Evolutionary conservation across 2,797 vertebrate species (phyloP).

Genomic region (Pogoniulus pusillus): DNA sequence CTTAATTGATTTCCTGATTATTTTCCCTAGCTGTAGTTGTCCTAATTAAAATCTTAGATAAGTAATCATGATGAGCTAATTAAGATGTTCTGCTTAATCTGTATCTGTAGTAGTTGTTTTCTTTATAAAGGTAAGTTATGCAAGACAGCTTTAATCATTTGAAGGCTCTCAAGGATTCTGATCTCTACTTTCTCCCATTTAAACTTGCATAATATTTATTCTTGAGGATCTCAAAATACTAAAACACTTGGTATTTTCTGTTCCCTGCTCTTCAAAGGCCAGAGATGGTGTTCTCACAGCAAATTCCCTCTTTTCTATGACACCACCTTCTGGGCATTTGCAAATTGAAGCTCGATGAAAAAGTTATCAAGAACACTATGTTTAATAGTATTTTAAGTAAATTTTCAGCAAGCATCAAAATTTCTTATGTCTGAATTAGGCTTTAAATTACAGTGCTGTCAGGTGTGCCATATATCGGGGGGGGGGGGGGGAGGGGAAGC

Average conservation of each 20-base stretch:
- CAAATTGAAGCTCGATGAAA: not conserved
- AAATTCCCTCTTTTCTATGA: accelerated
- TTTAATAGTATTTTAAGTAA: not conserved
- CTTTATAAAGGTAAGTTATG: not conserved
- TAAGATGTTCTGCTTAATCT: constrained; percentile 10
- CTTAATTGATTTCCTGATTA: constrained; percentile 44
- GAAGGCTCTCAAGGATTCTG: not conserved
- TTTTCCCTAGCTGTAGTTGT: not conserved
- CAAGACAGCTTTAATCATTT: not conserved
- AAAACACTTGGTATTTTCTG: not conserved
- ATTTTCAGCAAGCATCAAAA: not conserved
- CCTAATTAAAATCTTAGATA: constrained; percentile 42
- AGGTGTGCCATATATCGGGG: no score
- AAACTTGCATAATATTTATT: not conserved
- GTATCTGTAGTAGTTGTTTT: not conserved
- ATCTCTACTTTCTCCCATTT: not conserved
- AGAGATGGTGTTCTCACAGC: not conserved
- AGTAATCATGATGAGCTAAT: constrained; percentile 43
- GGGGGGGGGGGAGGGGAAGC: no score
- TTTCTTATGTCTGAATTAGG: not conserved
- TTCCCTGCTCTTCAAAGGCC: not conserved
- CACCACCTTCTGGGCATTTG: not conserved
- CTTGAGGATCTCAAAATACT: not conserved
- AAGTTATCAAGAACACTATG: not conserved
- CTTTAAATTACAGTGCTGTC: not conserved